Percentiles rank a stretch among this genome's conserved stretches.
These are phyloP conservation scores for Agrochola lychnidis DNA, from an alignment of 2,888 invertebrate genomes.

Conservation along the genomic window DNA sequence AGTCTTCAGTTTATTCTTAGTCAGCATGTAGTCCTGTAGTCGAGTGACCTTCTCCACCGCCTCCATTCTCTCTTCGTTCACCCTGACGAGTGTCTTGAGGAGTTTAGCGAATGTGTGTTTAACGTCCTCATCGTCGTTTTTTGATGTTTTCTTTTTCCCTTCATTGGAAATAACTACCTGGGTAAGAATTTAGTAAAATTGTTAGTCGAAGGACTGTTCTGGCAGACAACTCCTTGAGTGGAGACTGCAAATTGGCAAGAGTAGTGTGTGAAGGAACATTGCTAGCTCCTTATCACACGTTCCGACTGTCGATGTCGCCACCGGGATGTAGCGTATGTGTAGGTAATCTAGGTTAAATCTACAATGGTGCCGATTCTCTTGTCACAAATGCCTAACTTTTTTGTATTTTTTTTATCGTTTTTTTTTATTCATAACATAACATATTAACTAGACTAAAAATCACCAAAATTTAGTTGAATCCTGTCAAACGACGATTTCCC, in stretches of 20 bases:
- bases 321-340: neutral
- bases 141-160: neutral
- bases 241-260: neutral
- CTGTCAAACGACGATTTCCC: no score
- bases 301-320: neutral
- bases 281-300: neutral
- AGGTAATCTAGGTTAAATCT: neutral
- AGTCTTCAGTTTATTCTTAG: constrained; percentile 56
- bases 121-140: constrained; percentile 6
- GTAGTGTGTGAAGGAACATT: neutral
- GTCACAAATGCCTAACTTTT: no score
- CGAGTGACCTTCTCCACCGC: constrained; percentile 67
- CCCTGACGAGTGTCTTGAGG: constrained; percentile 68
- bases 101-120: constrained; percentile 61
- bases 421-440: no score
- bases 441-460: no score
- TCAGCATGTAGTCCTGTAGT: constrained; percentile 68
- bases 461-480: no score
- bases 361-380: no score
- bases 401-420: no score
- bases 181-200: neutral
- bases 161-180: constrained; percentile 23
- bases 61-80: constrained; percentile 72
- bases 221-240: neutral
- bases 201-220: neutral